Conservation (phyloP, 2,888 invertebrate species). For the Acronicta aceris region DNA sequence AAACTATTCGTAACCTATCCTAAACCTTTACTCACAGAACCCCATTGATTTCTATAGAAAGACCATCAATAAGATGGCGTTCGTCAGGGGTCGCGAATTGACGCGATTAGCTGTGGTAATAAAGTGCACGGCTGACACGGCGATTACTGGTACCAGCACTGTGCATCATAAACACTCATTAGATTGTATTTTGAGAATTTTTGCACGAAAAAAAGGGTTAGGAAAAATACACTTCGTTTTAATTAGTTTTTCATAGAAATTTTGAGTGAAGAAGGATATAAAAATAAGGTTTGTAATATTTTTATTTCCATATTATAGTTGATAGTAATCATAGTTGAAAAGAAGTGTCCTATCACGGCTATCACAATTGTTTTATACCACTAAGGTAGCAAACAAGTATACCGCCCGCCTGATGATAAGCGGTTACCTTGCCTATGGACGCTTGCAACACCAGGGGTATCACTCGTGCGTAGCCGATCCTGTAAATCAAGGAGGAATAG, state of each 20-base stretch:
- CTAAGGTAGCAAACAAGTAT: too few relatives aligned
- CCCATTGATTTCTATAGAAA: conserved; percentile 65
- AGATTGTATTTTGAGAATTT: conserved; percentile 66
- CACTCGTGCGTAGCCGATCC: too few relatives aligned
- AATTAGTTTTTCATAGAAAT: background rate
- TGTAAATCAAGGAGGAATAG: too few relatives aligned
- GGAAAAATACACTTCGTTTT: background rate
- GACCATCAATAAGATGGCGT: conserved; percentile 70
- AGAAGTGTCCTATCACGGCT: too few relatives aligned
- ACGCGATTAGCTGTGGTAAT: conserved; percentile 79
- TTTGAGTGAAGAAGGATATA: too few relatives aligned
- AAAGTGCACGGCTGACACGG: conserved; percentile 85
- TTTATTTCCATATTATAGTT: too few relatives aligned
- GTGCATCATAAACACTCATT: conserved; percentile 69
- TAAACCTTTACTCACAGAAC: conserved; percentile 40
- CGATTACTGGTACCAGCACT: conserved; percentile 71
- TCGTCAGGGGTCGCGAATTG: conserved; percentile 56
- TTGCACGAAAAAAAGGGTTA: conserved; percentile 19
- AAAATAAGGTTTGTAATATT: too few relatives aligned
- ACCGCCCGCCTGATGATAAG: too few relatives aligned
- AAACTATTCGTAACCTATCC: conserved; percentile 23
- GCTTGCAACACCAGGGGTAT: too few relatives aligned
- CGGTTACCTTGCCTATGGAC: too few relatives aligned
- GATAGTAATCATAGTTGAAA: too few relatives aligned
- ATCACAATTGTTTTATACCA: too few relatives aligned